A percentile compares a stretch with the other conserved stretches of the same genome.
Conservation (phyloP, 2,888 invertebrate species). For the Linnaemya vulpina region DNA sequence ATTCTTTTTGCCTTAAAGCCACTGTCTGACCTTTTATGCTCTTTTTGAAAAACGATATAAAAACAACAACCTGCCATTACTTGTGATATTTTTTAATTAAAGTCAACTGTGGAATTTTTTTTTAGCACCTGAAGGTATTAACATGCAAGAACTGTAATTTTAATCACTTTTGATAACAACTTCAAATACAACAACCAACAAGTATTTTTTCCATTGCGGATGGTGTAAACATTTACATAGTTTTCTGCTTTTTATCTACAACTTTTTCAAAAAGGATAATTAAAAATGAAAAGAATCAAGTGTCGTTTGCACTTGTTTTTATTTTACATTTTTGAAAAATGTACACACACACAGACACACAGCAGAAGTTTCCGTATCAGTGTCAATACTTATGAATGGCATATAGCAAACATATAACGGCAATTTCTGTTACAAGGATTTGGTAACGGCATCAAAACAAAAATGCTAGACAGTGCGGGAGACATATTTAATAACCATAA, state of each 20-base stretch:
- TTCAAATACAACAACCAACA: slow-evolving; percentile 17
- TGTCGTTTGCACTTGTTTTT: slow-evolving; percentile 10
- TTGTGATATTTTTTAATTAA: not conserved
- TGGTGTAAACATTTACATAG: slow-evolving; percentile 41
- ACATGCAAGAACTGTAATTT: slow-evolving; percentile 30
- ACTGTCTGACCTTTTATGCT: not conserved
- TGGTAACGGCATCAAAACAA: slow-evolving; percentile 55
- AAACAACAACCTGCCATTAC: not conserved
- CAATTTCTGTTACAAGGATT: slow-evolving; percentile 43
- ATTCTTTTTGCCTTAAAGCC: too few relatives aligned
- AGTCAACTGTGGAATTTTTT: not conserved
- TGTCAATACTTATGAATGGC: slow-evolving; percentile 14
- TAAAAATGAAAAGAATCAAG: slow-evolving; percentile 5
- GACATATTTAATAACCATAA: slow-evolving; percentile 60
- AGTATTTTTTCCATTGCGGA: not conserved
- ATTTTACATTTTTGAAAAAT: not conserved
- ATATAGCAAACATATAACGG: slow-evolving; percentile 5
- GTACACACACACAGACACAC: not conserved
- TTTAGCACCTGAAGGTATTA: slow-evolving; percentile 5
- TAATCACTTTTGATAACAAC: slow-evolving; percentile 31
- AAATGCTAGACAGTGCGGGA: slow-evolving; percentile 38
- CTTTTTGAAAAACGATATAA: not conserved
- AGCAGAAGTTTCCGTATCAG: slow-evolving; percentile 13
- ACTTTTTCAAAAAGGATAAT: slow-evolving; percentile 24
- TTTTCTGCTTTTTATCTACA: slow-evolving; percentile 1